These are phyloP conservation scores for Thymelicus sylvestris DNA, from an alignment of 2,888 invertebrate genomes.

Conservation along the genomic window DNA sequence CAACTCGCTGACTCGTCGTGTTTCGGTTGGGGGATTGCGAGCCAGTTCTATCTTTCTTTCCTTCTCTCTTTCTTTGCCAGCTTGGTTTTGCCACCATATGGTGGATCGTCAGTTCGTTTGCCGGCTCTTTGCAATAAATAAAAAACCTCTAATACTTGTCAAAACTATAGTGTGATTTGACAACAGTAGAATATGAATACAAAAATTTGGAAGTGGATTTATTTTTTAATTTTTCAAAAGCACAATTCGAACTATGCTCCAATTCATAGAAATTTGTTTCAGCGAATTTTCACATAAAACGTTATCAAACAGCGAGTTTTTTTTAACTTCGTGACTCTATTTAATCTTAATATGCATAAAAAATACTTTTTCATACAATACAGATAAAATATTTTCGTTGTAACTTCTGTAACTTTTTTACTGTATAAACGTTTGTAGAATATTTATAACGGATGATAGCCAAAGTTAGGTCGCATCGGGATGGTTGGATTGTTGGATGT, in stretches of 20 bases:
- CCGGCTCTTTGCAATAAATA: too few species aligned
- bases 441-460: too few species aligned
- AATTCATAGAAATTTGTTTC: slow-evolving; percentile 17
- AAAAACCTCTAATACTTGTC: too few species aligned
- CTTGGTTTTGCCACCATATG: too few species aligned
- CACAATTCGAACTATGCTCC: background rate
- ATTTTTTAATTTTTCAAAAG: background rate
- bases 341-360: slow-evolving; percentile 25
- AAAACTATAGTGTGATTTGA: background rate
- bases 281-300: slow-evolving; percentile 23
- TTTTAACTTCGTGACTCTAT: slow-evolving; percentile 24
- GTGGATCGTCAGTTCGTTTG: too few species aligned
- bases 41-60: too few species aligned
- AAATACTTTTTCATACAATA: slow-evolving; percentile 35
- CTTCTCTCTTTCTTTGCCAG: too few species aligned
- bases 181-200: background rate
- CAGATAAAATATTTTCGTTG: background rate
- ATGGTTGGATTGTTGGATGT: background rate
- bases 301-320: slow-evolving; percentile 20
- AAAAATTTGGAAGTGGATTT: background rate
- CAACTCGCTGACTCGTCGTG: too few species aligned
- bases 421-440: background rate
- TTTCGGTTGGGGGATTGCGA: too few species aligned
- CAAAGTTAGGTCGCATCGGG: background rate
- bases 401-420: background rate